Base-by-base conservation (phyloP, 2,113 vertebrate species). In the Sialia sialis region DNA sequence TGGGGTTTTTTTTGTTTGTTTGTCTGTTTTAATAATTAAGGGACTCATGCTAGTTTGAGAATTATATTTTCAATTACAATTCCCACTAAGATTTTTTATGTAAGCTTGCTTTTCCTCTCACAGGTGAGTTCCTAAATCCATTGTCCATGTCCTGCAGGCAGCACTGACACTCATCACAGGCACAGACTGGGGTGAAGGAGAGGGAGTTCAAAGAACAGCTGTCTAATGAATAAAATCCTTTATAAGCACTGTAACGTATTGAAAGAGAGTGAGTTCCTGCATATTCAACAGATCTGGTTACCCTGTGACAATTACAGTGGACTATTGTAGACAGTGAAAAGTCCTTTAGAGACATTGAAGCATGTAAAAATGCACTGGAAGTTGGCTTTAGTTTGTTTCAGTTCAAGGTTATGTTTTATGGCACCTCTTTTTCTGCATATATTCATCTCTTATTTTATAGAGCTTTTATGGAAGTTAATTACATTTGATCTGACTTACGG, bases 221-320 rank as follows among this genome's bases (percentile, higher is more conserved):
- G 72, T 68, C 51, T 94, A 79, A 92, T 96, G 96, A 97, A 97
- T 97, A 95, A 97, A 95, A 95, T 93, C 91, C 94, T 97, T 97
- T 97, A 94, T 97, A 93, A 95, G 94, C 93, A 60, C 91, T 51
- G 48, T 93, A 94, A 94, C 95, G 92, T 97, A 97, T 95, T 96
- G 94, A 94, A 97, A 95, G 16, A 32, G 60, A 92, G 69, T 11
- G 23, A 93, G 84, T 96, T 97, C 51, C 93, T 94, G 89, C 89
- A 68, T 89, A 83, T 92, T 95, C 90, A 84, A 92, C 75, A 92
- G 96, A 96, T 97, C 94, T 92, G 88, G 95, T 96, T 97, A 95
- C 94, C 93, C 79, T 95, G 88, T 95, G 96, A 95, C 91, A 91
- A 81, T 97, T 95, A 96, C 85, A 94, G 91, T 87, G 72, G 90